These are phyloP conservation scores for Corythaixoides concolor DNA, from an alignment of 2,113 vertebrate genomes.

Conservation along the genomic window DNA sequence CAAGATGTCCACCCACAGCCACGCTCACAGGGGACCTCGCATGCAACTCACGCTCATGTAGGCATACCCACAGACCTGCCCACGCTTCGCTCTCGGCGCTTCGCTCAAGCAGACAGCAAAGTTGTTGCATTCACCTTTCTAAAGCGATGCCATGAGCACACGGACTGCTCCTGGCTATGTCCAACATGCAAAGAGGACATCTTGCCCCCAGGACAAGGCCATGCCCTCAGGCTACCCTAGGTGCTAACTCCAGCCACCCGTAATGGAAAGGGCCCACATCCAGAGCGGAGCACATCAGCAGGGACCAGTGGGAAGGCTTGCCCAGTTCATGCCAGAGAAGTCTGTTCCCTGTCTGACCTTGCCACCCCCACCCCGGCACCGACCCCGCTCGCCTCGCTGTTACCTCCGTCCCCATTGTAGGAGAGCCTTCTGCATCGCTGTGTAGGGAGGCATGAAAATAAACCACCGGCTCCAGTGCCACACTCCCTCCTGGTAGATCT, in stretches of 20 bases:
- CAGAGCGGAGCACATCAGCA: background rate
- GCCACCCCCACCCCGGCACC: background rate
- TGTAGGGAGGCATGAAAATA: conserved; percentile 62
- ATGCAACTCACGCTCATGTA: background rate
- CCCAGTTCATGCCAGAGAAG: background rate
- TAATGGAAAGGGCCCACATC: background rate
- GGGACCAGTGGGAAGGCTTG: background rate
- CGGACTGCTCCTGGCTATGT: background rate
- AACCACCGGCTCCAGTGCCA: conserved; percentile 49
- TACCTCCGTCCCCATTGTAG: conserved; percentile 31
- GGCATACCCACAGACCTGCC: background rate
- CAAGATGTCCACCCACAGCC: background rate
- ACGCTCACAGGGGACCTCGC: accelerated
- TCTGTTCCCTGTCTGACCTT: background rate
- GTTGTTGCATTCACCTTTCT: background rate
- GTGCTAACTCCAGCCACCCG: background rate
- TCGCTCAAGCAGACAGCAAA: accelerated
- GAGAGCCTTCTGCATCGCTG: conserved; percentile 29
- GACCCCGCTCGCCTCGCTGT: accelerated
- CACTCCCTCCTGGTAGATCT: conserved; percentile 64
- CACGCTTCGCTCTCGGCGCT: accelerated
- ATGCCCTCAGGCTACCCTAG: background rate
- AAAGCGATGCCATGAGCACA: background rate
- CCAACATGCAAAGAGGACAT: background rate
- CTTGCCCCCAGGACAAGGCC: background rate